Evolutionary conservation across 2,888 invertebrate species (phyloP), one percentile per base, ranked within the genome.

Genomic region (Ctena decussata): DNA sequence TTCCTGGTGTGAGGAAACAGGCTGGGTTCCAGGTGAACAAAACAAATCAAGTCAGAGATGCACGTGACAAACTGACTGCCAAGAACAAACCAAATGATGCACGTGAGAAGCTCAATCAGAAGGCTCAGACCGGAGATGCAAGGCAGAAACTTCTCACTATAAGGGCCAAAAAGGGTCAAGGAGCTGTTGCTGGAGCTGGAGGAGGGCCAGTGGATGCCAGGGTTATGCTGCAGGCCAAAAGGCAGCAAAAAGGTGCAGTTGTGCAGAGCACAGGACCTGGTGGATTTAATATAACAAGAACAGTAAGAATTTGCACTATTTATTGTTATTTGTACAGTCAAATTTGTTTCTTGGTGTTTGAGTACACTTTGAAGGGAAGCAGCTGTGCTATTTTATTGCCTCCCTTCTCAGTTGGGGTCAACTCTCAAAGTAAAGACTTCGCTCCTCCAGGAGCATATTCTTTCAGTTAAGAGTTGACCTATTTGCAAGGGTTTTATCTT

Each of bases 121-220:
- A 82, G 71, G 84, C 57, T 12, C 74, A 74, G 49, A 41, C 41
- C 39, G 78, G 77, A 70, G 91, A 90, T 85, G 89, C 91, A 0
- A 73, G 91, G 65, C 82, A 87, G 69, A 89, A 87, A 35, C 70
- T 90, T 53, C 80, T 75, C 15, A 82, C 69, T 53, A 85, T 84
- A 15, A 49, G 89, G 11, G 79, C 85, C 27, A 84, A 90, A 60
- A 91, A 92, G 75, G 90, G 87, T 84, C 88, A 46, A 84, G n/a
- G n/a, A n/a, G n/a, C n/a, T n/a, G 37, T 12, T 6, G 27, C 32
- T 12, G 69, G 69, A 15, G 24, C 30, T 6, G 37, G 35, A 27
- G 27, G 8, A 35, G 72, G 72, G 27, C 8, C 72, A 8, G 72
- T 46, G 8, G 46, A 44, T 46, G 46, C 72, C 3, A 72, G 65